These are phyloP conservation scores for Apamea epomidion DNA, from an alignment of 2,888 invertebrate genomes.

Conservation along the genomic window DNA sequence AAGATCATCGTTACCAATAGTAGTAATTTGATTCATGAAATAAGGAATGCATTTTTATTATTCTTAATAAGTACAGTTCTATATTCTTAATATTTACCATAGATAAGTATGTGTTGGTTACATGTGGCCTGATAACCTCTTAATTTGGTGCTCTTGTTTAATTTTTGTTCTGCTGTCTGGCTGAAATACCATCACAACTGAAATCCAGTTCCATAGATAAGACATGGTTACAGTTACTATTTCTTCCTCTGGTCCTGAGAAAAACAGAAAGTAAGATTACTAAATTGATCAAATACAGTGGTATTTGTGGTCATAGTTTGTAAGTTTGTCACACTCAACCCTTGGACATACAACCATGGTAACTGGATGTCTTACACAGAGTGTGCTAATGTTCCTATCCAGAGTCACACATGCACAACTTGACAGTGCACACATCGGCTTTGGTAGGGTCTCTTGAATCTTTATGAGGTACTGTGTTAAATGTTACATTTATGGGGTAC, in stretches of 20 bases:
- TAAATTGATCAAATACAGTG: neutral
- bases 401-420: conserved; percentile 85
- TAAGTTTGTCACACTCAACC: conserved; percentile 84
- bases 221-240: neutral
- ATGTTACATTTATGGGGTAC: too few relatives aligned
- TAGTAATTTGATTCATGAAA: neutral
- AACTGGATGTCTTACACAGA: conserved; percentile 86
- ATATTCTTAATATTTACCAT: conserved; percentile 14
- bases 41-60: neutral
- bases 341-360: conserved; percentile 81
- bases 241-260: conserved; percentile 7
- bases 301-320: neutral
- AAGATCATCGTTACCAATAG: neutral
- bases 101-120: neutral
- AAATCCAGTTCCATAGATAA: neutral
- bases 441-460: conserved; percentile 83
- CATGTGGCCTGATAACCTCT: conserved; percentile 6
- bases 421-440: conserved; percentile 85
- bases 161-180: too few relatives aligned
- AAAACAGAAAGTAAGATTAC: conserved; percentile 21
- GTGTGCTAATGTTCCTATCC: conserved; percentile 88
- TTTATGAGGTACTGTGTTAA: too few relatives aligned
- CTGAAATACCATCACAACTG: neutral
- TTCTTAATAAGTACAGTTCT: neutral
- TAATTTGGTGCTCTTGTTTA: neutral